A percentile compares a stretch with the other conserved stretches of the same genome.
phyloP scores from a whole-genome alignment of 2,888 invertebrate genomes.

The Seira musarum region DNA sequence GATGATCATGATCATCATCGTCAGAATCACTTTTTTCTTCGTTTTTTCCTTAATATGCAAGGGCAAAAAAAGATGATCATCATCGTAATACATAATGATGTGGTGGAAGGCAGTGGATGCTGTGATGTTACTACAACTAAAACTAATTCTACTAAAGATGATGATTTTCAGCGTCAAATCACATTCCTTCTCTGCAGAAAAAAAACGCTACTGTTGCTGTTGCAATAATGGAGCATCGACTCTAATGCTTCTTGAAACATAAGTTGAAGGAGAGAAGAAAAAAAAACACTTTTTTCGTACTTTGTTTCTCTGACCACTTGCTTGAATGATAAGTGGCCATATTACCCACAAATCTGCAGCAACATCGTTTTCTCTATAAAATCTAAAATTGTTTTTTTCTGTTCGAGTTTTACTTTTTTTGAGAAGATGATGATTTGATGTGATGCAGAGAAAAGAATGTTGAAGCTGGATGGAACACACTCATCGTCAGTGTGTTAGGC shows the following conservation, averaged over 20 bases:
- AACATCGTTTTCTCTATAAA: neutral
- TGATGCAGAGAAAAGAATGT: neutral
- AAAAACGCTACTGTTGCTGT: neutral
- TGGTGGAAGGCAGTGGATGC: neutral
- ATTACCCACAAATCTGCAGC: neutral
- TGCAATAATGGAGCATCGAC: neutral
- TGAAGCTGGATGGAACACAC: no score
- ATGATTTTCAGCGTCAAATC: constrained; percentile 2
- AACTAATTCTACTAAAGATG: neutral
- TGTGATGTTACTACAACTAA: neutral
- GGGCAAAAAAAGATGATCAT: neutral
- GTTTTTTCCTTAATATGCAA: constrained; percentile 1
- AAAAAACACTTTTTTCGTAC: neutral
- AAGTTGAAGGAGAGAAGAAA: neutral
- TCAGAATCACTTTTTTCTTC: neutral
- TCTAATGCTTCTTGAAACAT: neutral
- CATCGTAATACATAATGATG: constrained; percentile 3
- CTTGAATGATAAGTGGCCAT: no score
- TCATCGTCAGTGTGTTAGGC: neutral
- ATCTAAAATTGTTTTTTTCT: constrained; percentile 1
- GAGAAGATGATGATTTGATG: constrained; percentile 10
- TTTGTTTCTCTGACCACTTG: neutral
- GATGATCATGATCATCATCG: neutral
- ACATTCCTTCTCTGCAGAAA: neutral
- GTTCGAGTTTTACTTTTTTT: neutral